Evolutionary conservation across 2,888 invertebrate species (phyloP), one percentile per base, ranked within the genome.

Genomic region (Plebejus argus): DNA sequence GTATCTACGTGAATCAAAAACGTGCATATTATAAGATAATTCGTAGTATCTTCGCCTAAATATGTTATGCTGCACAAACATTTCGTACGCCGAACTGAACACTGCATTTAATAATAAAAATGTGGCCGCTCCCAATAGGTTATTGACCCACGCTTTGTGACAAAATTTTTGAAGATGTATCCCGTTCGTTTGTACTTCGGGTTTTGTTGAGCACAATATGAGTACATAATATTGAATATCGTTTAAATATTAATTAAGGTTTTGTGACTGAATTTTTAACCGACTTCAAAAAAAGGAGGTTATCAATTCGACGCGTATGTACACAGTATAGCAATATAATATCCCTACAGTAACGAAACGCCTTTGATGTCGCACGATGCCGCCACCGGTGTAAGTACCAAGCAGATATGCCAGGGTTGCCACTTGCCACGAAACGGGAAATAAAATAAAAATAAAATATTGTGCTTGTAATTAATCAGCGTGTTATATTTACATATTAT

Each of bases 121-220:
- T 88, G 89, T 87, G 89, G 87, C 91, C 85, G 91, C 89, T 92
- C 92, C 89, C 92, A 93, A 89, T 90, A 86, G 91, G 89, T 90
- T 89, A 86, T 88, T 88, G 91, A 91, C 89, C 91, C 78, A 85
- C 85, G 89, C 92, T 92, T 91, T 91, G 92, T 92, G 87, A 92
- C 92, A 91, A 91, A 90, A 90, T 88, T 91, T 53, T 90, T 89
- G 89, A 90, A 90, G 91, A 92, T 90, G 90, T 72, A 10, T 87
- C 85, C 86, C 86, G 79, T 81, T 76, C 79, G 79, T 53, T 74
- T 18, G 49, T 18, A 18, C 53, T 33, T 20, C 45, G 15, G 7
- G 28, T 58, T 33, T 58, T 58, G 20, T 66, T 5, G 5, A 7
- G 61, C 12, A 4, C 61, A 66, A 28, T 66, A 66, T 66, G 6